A percentile compares a stretch with the other conserved stretches of the same genome.
Conservation (phyloP, 1,140 invertebrate species). For the Plectus sambesii region DNA sequence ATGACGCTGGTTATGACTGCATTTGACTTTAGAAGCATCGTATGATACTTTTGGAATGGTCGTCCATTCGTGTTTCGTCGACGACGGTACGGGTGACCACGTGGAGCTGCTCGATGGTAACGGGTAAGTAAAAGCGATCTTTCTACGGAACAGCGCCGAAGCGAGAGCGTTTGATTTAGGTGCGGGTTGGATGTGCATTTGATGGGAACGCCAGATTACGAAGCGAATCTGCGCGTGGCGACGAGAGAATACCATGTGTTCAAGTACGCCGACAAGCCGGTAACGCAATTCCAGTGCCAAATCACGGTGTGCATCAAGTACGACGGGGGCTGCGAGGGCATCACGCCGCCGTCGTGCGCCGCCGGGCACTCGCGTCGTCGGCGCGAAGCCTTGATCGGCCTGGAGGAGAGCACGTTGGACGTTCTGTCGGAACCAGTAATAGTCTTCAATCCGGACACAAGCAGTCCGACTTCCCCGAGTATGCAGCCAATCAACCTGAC, state of each 20-base stretch:
- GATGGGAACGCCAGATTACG: slow-evolving; percentile 41
- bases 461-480: too few relatives aligned
- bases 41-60: slow-evolving; percentile 44
- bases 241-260: slow-evolving; percentile 42
- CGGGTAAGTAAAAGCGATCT: slow-evolving; percentile 26
- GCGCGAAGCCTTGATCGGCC: too few relatives aligned
- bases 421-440: too few relatives aligned
- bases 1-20: too few relatives aligned
- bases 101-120: slow-evolving; percentile 39
- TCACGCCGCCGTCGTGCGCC: slow-evolving; percentile 43
- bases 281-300: slow-evolving; percentile 46
- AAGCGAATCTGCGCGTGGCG: slow-evolving; percentile 31
- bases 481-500: too few relatives aligned
- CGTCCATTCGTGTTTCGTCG: slow-evolving; percentile 43
- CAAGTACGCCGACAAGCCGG: slow-evolving; percentile 43
- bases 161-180: slow-evolving; percentile 22
- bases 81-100: slow-evolving; percentile 41
- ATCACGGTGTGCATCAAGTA: slow-evolving; percentile 42
- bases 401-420: too few relatives aligned
- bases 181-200: slow-evolving; percentile 39
- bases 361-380: too few relatives aligned
- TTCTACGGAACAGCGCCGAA: neutral
- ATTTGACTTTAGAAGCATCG: too few relatives aligned
- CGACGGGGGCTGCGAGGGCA: slow-evolving; percentile 40
- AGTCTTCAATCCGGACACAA: too few relatives aligned